A percentile compares a stretch with the other conserved stretches of the same genome.
phyloP scores from a whole-genome alignment of 53 echinoderm and acorn worm genomes.

The Patiria pectinifera region DNA sequence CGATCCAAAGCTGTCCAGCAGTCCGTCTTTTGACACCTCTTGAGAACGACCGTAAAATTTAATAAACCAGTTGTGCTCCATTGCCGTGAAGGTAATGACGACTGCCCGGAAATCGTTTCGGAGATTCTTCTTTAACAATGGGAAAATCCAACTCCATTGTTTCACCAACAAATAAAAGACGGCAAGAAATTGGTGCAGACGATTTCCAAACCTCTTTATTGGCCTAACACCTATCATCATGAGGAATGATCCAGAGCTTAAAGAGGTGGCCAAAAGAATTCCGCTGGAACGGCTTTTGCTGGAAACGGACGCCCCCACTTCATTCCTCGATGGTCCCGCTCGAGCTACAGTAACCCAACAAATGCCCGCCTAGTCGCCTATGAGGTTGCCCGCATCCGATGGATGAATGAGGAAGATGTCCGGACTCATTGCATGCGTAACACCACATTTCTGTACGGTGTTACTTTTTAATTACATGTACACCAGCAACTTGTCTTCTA shows the following conservation, averaged over 20 bases:
- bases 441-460: not conserved
- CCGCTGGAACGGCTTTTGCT: slow-evolving; percentile 3
- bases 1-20: not conserved
- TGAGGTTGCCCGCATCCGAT: not conserved
- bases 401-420: not conserved
- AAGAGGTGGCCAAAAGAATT: not conserved
- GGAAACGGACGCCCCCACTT: slow-evolving; percentile 31
- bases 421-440: not conserved
- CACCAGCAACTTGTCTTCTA: too few relatives aligned
- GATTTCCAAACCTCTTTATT: slow-evolving; percentile 1
- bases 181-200: not conserved
- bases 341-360: slow-evolving; percentile 8
- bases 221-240: not conserved
- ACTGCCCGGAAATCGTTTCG: not conserved
- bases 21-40: not conserved
- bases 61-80: slow-evolving; percentile 14
- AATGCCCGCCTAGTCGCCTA: not conserved
- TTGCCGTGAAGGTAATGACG: not conserved
- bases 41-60: not conserved
- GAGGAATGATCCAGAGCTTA: not conserved
- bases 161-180: not conserved
- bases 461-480: not conserved
- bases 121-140: not conserved
- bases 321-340: not conserved
- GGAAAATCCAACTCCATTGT: slow-evolving; percentile 33